Conservation (phyloP, 1,140 invertebrate genomes). For the Scaptomyza graminum region DNA sequence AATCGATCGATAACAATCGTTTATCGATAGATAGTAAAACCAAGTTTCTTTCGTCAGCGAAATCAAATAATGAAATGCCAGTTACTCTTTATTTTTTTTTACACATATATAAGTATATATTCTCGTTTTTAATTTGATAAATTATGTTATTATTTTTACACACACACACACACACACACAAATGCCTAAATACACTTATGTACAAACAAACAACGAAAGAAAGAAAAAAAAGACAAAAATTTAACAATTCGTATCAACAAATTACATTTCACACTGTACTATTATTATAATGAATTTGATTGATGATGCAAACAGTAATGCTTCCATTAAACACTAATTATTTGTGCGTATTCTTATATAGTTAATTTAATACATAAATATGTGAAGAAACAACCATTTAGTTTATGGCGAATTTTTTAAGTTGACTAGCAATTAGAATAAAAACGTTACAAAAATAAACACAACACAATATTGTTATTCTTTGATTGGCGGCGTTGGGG, state of each 20-base stretch:
- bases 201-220: slow-evolving; percentile 58
- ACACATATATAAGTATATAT: slow-evolving; percentile 33
- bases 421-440: slow-evolving; percentile 66
- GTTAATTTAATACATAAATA: slow-evolving; percentile 54
- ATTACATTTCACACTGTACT: slow-evolving; percentile 58
- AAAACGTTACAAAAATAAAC: slow-evolving; percentile 75
- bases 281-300: slow-evolving; percentile 71
- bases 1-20: slow-evolving; percentile 17
- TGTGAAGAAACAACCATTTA: slow-evolving; percentile 66
- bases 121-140: slow-evolving; percentile 44
- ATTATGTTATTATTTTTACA: slow-evolving; percentile 12
- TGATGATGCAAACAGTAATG: slow-evolving; percentile 69
- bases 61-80: slow-evolving; percentile 55
- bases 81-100: slow-evolving; percentile 42
- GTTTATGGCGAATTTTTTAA: slow-evolving; percentile 75
- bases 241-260: slow-evolving; percentile 28
- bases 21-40: slow-evolving; percentile 27
- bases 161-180: slow-evolving; percentile 27
- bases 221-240: slow-evolving; percentile 60
- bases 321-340: slow-evolving; percentile 71
- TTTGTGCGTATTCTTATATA: slow-evolving; percentile 76
- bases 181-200: slow-evolving; percentile 51
- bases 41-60: slow-evolving; percentile 21
- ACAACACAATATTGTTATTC: slow-evolving; percentile 28
- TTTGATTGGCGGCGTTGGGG: neutral